Evolutionary conservation across 2,113 vertebrate species (phyloP), one percentile per base, ranked within the genome.

Genomic region (Mixornis gularis): DNA sequence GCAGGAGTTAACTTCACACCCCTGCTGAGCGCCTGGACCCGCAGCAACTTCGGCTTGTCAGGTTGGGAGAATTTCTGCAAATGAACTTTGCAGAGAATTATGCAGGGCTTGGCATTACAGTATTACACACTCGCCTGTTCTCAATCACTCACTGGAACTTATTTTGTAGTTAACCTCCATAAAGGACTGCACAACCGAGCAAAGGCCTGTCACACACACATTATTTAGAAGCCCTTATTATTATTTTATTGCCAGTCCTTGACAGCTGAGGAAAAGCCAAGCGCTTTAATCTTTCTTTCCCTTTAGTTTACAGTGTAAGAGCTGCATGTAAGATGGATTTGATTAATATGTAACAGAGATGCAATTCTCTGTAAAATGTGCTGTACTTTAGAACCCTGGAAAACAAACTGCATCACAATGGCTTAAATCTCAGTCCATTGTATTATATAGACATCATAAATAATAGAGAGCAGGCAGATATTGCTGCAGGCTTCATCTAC

Each of bases 101-200:
- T 95, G 97, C 94, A 68, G 72, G 95, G 93, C 91, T 97, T 97
- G 97, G 97, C 97, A 96, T 97, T 97, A 88, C 94, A 87, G 97
- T 89, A 79, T 97, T 97, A 93, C 97, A 79, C 95, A 86, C 95
- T 93, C 21, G 96, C 97, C 97, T 97, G 97, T 97, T 97, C 97
- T 97, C 97, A 97, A 98, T 98, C 98, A 97, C 96, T 98, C 98
- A 98, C 96, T 96, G 97, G 98, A 98, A 98, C 98, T 98, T 98
- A 98, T 98, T 98, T 98, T 98, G 98, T 98, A 98, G 98, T 98
- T 98, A 98, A 98, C 98, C 98, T 98, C 98, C 97, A 98, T 98
- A 98, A 98, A 98, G 97, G 97, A 97, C 97, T 97, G 96, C 93
- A 96, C 77, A 78, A 95, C 96, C 55, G 96, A 98, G 97, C 97